Evolutionary conservation across 2,797 vertebrate genomes (phyloP).

Genomic region (Spea hammondii): DNA sequence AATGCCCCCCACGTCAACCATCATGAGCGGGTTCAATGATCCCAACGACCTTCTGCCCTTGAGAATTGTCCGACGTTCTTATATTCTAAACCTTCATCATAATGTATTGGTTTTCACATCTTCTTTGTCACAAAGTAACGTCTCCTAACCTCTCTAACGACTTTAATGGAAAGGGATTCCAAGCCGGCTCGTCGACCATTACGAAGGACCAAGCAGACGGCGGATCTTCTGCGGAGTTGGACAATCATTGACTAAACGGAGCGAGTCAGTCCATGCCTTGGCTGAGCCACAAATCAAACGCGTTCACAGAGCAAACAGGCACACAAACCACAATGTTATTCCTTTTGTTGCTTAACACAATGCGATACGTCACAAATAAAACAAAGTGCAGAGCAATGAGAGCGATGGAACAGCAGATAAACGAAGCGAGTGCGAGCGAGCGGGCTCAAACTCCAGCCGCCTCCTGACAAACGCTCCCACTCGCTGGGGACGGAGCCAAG

Average conservation of each 20-base stretch:
- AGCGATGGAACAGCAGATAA: conserved; percentile 11
- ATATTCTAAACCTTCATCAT: no score
- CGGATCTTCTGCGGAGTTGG: no score
- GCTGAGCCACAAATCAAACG: conserved; percentile 1
- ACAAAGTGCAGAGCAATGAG: conserved; percentile 22
- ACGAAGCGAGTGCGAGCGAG: not conserved
- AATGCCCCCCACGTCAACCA: no score
- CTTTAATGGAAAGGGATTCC: no score
- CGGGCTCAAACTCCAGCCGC: not conserved
- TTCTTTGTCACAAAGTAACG: no score
- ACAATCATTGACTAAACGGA: conserved; percentile 6
- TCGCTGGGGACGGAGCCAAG: no score
- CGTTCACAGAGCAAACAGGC: conserved; percentile 16
- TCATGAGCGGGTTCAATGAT: not conserved
- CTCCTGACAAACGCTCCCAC: not conserved
- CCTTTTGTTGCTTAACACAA: conserved; percentile 33
- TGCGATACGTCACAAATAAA: conserved; percentile 3
- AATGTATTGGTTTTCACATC: no score
- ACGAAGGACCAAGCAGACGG: no score
- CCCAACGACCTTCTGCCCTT: no score
- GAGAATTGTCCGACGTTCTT: no score
- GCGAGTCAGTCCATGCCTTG: not conserved
- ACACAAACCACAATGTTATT: conserved; percentile 5
- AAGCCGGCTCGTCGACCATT: no score
- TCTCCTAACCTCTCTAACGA: no score